These are phyloP conservation scores for Oithona nana DNA, from an alignment of 2,888 invertebrate species.

Conservation along the genomic window DNA sequence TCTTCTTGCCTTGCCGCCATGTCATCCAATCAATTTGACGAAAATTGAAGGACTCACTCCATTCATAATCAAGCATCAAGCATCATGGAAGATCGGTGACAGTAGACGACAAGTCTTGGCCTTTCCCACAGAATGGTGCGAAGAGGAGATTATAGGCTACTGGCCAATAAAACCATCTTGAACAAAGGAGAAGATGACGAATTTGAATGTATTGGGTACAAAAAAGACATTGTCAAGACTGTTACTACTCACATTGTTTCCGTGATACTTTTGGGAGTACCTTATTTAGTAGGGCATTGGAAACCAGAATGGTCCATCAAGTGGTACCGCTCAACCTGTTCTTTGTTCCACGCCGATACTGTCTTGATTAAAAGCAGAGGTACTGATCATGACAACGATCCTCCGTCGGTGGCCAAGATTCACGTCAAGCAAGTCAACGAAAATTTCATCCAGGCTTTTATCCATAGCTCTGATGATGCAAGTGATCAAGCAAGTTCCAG, in stretches of 20 bases:
- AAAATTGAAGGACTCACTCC: no score
- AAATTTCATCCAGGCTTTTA: background rate
- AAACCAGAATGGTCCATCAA: constrained; percentile 1
- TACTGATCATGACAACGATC: background rate
- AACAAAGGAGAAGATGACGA: constrained; percentile 9
- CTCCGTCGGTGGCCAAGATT: background rate
- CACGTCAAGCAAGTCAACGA: background rate
- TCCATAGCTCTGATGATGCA: background rate
- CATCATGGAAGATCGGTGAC: no score
- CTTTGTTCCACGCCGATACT: background rate
- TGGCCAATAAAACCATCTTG: background rate
- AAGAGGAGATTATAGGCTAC: no score
- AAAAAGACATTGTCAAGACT: background rate
- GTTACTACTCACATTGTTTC: background rate
- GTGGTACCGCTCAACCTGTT: background rate
- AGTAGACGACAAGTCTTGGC: no score
- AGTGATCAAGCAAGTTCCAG: background rate
- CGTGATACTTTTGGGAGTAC: background rate
- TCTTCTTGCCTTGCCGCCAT: no score
- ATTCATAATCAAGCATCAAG: no score
- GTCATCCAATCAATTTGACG: no score
- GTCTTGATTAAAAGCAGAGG: background rate
- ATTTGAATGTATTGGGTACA: background rate
- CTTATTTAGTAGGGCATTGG: constrained; percentile 6
- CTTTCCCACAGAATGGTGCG: no score